phyloP scores from a whole-genome alignment of 2,797 vertebrate species.

The Gadopsis bispinosus region DNA sequence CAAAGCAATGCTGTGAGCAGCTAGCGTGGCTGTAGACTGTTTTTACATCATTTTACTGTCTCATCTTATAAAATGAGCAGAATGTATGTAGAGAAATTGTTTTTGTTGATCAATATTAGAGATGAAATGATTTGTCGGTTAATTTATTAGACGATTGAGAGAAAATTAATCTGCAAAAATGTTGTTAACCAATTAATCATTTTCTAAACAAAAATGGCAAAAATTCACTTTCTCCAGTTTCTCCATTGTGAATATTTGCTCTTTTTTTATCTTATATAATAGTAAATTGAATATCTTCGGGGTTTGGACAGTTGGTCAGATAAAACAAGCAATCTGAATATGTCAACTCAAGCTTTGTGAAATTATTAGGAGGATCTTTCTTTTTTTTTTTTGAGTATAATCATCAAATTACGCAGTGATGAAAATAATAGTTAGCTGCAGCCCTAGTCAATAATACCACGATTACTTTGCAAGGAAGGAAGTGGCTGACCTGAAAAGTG shows the following conservation, averaged over 20 bases:
- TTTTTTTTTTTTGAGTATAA: neutral
- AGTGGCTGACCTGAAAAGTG: slow-evolving; percentile 88
- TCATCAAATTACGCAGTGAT: neutral
- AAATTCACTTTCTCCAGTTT: neutral
- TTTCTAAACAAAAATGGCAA: neutral
- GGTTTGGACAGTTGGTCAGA: neutral
- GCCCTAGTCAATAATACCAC: neutral
- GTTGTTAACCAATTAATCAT: neutral
- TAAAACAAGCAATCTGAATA: neutral
- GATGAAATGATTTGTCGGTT: neutral
- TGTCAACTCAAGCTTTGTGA: no score
- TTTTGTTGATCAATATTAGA: neutral
- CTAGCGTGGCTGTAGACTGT: neutral
- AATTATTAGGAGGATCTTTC: neutral
- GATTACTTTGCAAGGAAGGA: neutral
- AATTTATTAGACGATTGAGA: neutral
- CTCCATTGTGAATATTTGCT: neutral
- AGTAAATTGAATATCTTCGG: neutral
- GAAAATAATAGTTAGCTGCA: neutral
- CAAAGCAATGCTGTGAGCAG: neutral
- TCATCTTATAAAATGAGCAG: neutral
- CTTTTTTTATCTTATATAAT: neutral
- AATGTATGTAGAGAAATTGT: neutral
- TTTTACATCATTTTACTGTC: neutral
- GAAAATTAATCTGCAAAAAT: neutral